Conservation (phyloP, 1,140 invertebrate species). For the Calliopsis andreniformis region DNA sequence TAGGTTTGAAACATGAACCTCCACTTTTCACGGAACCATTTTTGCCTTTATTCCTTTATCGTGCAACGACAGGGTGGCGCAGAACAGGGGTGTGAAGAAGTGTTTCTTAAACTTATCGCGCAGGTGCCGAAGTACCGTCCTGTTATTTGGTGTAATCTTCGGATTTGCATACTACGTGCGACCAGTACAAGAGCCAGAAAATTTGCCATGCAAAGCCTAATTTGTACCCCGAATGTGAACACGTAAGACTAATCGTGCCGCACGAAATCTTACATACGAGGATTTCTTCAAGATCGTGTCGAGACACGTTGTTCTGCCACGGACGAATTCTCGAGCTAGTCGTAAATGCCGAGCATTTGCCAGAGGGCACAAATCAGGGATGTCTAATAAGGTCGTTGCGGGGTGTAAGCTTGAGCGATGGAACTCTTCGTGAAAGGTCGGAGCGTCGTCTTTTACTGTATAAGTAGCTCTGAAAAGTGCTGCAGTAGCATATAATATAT, state of each 20-base stretch:
- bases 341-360: constrained; percentile 71
- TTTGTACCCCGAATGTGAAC: constrained; percentile 20
- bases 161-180: constrained; percentile 36
- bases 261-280: constrained; percentile 32
- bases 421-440: constrained; percentile 34
- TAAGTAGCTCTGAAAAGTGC: too few species aligned
- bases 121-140: constrained; percentile 11
- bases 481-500: too few species aligned
- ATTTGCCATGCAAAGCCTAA: constrained; percentile 45
- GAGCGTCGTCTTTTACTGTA: too few species aligned
- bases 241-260: constrained; percentile 40
- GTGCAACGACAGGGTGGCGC: background rate
- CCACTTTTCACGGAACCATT: too few species aligned
- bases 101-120: constrained; percentile 3
- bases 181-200: constrained; percentile 1
- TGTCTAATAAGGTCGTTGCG: constrained; percentile 75
- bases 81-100: constrained; percentile 33
- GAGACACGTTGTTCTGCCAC: constrained; percentile 13
- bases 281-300: constrained; percentile 41
- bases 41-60: background rate
- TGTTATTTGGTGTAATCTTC: constrained; percentile 42
- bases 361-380: constrained; percentile 75
- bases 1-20: too few species aligned
- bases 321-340: constrained; percentile 60
- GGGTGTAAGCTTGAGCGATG: constrained; percentile 75